A percentile compares a stretch with the other conserved stretches of the same genome.
Conservation (phyloP, 2,888 invertebrate genomes). For the Caenorhabditis angaria region DNA sequence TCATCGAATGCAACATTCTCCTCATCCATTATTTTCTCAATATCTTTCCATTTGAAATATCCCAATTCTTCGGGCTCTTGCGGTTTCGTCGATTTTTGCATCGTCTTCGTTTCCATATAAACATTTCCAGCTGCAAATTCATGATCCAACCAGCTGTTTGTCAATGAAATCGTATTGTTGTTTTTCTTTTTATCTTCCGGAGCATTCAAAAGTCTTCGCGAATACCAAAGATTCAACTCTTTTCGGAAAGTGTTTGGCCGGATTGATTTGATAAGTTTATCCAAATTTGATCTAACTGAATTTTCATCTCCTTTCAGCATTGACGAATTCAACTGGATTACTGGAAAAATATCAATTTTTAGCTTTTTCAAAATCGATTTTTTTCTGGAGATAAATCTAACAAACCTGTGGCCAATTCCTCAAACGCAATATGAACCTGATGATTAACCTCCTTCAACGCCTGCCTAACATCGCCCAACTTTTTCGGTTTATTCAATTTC, state of each 20-base stretch:
- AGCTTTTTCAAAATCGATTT: background rate
- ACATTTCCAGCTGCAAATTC: conserved; percentile 36
- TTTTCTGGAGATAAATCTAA: background rate
- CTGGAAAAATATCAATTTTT: conserved; percentile 20
- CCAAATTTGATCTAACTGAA: conserved; percentile 15
- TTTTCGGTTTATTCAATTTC: conserved; percentile 5
- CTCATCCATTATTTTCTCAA: conserved; percentile 18
- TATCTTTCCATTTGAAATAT: conserved; percentile 14
- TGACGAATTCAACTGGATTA: conserved; percentile 43
- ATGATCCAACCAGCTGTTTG: conserved; percentile 35
- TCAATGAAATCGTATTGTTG: background rate
- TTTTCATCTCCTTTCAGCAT: conserved; percentile 14
- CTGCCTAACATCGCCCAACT: conserved; percentile 8
- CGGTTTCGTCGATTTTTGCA: background rate
- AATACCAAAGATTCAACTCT: conserved; percentile 49
- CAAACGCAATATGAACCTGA: conserved; percentile 5
- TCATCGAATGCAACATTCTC: conserved; percentile 46
- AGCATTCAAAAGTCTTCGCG: conserved; percentile 26
- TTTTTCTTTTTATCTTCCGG: conserved; percentile 7
- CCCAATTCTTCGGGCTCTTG: background rate
- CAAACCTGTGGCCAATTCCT: conserved; percentile 13
- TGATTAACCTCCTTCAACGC: conserved; percentile 3
- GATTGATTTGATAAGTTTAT: conserved; percentile 10
- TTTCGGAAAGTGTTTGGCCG: conserved; percentile 10
- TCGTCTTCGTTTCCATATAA: conserved; percentile 7